phyloP scores from a whole-genome alignment of 2,113 vertebrate genomes.

The Chroicocephalus ridibundus region DNA sequence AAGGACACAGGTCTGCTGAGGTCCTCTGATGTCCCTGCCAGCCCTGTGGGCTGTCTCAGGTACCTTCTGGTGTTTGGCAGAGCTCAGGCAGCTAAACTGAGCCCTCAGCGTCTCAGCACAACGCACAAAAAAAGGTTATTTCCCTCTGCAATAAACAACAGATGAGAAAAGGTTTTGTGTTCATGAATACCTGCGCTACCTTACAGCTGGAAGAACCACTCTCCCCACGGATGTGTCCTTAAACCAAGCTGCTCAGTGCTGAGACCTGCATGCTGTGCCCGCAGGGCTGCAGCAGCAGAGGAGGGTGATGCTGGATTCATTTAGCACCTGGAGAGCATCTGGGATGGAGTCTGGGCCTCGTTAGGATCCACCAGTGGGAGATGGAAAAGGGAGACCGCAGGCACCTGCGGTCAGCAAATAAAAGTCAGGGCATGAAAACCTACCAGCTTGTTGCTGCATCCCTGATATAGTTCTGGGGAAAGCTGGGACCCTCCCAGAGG shows the following conservation, averaged over 20 bases:
- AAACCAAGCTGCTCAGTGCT: neutral
- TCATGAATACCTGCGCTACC: fast-evolving
- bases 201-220: neutral
- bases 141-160: neutral
- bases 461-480: neutral
- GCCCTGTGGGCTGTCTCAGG: neutral
- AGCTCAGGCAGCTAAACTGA: neutral
- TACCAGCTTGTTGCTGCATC: fast-evolving
- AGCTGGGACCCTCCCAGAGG: fast-evolving
- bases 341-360: neutral
- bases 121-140: neutral
- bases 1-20: neutral
- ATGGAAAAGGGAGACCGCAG: neutral
- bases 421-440: neutral
- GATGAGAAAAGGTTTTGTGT: neutral
- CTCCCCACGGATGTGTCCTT: fast-evolving
- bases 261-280: neutral
- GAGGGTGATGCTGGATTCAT: neutral
- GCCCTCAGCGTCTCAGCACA: neutral
- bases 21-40: neutral
- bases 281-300: neutral
- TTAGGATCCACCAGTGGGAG: neutral
- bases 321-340: neutral
- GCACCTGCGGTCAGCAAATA: neutral
- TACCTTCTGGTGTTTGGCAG: neutral